Evolutionary conservation across 2,888 invertebrate species (phyloP).

Genomic region (Drosophila macrothrix): DNA sequence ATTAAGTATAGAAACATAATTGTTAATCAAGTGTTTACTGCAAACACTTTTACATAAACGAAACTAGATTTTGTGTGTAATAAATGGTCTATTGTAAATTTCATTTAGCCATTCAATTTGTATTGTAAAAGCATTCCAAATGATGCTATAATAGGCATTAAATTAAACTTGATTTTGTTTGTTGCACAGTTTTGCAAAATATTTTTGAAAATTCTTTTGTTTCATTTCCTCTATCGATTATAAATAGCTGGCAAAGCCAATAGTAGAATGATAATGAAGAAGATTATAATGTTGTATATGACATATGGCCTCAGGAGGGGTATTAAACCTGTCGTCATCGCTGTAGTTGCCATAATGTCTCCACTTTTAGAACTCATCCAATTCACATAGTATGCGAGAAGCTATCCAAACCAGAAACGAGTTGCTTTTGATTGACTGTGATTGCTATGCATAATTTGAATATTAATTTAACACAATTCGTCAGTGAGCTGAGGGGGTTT

Average conservation of each 20-base stretch:
- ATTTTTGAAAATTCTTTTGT: neutral
- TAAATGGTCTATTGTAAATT: neutral
- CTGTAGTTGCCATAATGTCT: neutral
- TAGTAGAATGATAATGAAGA: constrained; percentile 5
- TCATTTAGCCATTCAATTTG: neutral
- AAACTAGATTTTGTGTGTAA: neutral
- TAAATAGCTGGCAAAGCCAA: constrained; percentile 14
- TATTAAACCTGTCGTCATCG: neutral
- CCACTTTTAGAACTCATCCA: constrained; percentile 3
- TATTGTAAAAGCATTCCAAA: neutral
- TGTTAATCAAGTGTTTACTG: neutral
- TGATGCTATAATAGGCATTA: neutral
- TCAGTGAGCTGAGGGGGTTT: neutral
- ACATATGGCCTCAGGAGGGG: constrained; percentile 2
- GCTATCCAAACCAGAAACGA: constrained; percentile 27
- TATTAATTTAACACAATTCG: neutral
- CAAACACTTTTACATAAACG: neutral
- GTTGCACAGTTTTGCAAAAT: neutral
- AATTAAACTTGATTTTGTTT: neutral
- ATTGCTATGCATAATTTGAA: neutral
- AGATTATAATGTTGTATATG: neutral
- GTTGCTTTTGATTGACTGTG: neutral
- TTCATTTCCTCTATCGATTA: neutral
- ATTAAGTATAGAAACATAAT: neutral
- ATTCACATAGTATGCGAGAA: constrained; percentile 3